phyloP scores from a whole-genome alignment of 2,113 vertebrate species.

The Pteruthius melanotis region DNA sequence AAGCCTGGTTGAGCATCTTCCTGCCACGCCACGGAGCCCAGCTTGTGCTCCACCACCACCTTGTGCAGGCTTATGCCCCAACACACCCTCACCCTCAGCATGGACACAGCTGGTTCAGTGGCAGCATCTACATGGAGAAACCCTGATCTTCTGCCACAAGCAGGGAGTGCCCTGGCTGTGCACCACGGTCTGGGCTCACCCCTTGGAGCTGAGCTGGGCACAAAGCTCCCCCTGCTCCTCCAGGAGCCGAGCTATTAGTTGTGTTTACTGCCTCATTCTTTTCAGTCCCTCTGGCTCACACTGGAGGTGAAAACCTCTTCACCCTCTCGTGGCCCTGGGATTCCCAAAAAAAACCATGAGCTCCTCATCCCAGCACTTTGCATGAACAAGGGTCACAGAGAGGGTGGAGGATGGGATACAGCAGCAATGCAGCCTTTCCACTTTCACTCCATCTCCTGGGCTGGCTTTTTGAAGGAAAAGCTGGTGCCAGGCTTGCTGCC shows the following conservation, averaged over 20 bases:
- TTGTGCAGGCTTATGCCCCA: not conserved
- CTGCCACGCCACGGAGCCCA: not conserved
- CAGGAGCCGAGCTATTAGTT: fast-evolving
- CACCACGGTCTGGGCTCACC: not conserved
- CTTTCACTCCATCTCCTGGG: not conserved
- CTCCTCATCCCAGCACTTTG: not conserved
- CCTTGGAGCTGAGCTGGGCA: not conserved
- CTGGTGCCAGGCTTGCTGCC: not conserved
- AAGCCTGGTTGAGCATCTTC: not conserved
- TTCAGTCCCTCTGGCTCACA: not conserved
- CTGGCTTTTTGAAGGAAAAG: not conserved
- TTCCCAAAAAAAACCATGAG: not conserved
- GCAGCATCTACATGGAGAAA: not conserved
- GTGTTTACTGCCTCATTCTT: not conserved
- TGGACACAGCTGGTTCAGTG: not conserved
- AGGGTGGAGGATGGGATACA: not conserved
- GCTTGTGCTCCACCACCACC: not conserved
- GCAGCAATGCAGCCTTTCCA: not conserved
- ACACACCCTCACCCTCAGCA: not conserved
- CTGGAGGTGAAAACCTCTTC: not conserved
- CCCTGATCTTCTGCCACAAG: not conserved
- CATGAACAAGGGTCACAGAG: fast-evolving
- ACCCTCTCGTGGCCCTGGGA: not conserved
- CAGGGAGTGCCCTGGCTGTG: not conserved
- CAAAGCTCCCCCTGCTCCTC: not conserved